A percentile compares a stretch with the other conserved stretches of the same genome.
Evolutionary conservation across 2,888 invertebrate species (phyloP).

Genomic region (Coleophora flavipennella): DNA sequence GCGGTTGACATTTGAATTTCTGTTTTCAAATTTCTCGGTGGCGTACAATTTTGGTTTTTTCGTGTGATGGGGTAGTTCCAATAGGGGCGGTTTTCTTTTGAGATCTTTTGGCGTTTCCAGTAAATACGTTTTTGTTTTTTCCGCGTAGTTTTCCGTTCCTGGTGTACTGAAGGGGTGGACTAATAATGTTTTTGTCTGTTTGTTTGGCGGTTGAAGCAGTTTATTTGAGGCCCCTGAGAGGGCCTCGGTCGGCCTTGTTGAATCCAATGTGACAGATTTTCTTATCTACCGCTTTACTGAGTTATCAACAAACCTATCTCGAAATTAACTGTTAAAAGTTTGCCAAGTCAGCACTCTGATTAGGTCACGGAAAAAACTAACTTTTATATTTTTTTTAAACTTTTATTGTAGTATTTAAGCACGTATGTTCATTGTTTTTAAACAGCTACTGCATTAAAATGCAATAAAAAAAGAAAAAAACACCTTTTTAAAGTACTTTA

Average conservation of each 20-base stretch:
- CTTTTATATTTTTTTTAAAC: too few species aligned
- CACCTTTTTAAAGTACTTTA: too few species aligned
- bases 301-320: too few species aligned
- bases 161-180: slow-evolving; percentile 42
- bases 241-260: slow-evolving; percentile 42
- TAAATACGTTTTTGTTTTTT: slow-evolving; percentile 37
- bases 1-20: slow-evolving; percentile 8
- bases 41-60: slow-evolving; percentile 47
- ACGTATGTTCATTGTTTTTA: too few species aligned
- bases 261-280: slow-evolving; percentile 57
- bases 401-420: too few species aligned
- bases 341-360: too few species aligned
- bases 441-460: too few species aligned
- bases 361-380: too few species aligned
- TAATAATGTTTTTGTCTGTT: slow-evolving; percentile 39
- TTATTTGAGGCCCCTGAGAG: slow-evolving; percentile 41
- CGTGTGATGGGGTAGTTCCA: slow-evolving; percentile 43
- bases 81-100: slow-evolving; percentile 44
- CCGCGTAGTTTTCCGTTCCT: slow-evolving; percentile 9
- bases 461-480: too few species aligned
- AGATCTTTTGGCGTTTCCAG: slow-evolving; percentile 54
- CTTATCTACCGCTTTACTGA: too few species aligned
- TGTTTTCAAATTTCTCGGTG: slow-evolving; percentile 5
- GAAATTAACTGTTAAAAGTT: too few species aligned
- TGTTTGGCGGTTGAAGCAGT: slow-evolving; percentile 9